phyloP scores from a whole-genome alignment of 2,797 vertebrate genomes.

The Sebastes jordani region DNA sequence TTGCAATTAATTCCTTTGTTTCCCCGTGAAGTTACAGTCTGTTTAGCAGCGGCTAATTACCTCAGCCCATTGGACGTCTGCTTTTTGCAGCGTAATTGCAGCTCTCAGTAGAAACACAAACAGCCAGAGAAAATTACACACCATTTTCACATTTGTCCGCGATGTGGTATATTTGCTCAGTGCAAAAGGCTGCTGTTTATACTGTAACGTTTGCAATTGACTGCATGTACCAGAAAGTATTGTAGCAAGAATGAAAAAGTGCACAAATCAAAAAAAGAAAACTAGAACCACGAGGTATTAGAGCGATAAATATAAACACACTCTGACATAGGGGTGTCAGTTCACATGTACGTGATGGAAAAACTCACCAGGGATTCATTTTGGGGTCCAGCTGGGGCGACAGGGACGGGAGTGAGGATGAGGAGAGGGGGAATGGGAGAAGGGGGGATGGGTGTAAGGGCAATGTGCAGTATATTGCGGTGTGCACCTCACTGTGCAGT shows the following conservation, averaged over 20 bases:
- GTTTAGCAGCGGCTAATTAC: slow-evolving; percentile 66
- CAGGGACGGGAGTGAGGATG: slow-evolving; percentile 16
- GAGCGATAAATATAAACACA: slow-evolving; percentile 25
- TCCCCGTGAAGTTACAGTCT: slow-evolving; percentile 49
- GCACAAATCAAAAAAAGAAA: background rate
- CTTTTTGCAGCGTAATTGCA: slow-evolving; percentile 65
- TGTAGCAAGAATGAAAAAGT: background rate
- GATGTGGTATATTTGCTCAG: background rate
- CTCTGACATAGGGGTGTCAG: slow-evolving; percentile 31
- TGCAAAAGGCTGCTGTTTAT: background rate
- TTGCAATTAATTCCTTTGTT: slow-evolving; percentile 71
- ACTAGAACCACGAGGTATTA: background rate
- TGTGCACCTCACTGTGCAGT: slow-evolving; percentile 42
- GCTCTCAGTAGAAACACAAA: slow-evolving; percentile 56
- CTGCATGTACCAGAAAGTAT: background rate
- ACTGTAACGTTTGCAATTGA: background rate
- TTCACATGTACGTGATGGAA: slow-evolving; percentile 34
- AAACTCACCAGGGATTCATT: slow-evolving; percentile 62
- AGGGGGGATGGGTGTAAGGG: slow-evolving; percentile 45
- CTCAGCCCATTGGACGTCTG: slow-evolving; percentile 44
- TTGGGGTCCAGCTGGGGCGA: slow-evolving; percentile 55
- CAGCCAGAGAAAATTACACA: slow-evolving; percentile 56
- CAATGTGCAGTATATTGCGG: slow-evolving; percentile 51
- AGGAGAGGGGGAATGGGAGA: background rate
- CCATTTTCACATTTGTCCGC: slow-evolving; percentile 38